phyloP scores from a whole-genome alignment of 2,797 vertebrate genomes.

The Hydrolagus colliei region DNA sequence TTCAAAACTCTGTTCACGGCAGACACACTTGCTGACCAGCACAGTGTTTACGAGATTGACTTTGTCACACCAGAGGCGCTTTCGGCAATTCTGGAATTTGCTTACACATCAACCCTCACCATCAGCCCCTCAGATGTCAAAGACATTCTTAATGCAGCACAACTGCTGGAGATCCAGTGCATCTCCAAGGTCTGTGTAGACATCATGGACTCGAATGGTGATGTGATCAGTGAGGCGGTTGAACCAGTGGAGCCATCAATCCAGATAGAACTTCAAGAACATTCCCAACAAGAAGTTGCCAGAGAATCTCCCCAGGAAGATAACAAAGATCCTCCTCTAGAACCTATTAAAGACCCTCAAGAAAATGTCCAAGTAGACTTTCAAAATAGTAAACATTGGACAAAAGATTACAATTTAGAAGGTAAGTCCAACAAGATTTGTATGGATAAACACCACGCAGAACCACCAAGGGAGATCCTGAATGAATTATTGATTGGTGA shows the following conservation, averaged over 20 bases:
- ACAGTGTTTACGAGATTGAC: conserved; percentile 89
- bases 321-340: background rate
- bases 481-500: conserved; percentile 49
- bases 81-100: conserved; percentile 93
- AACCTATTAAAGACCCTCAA: background rate
- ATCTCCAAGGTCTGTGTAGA: conserved; percentile 92
- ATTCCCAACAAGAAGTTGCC: background rate
- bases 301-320: background rate
- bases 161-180: conserved; percentile 92
- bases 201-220: conserved; percentile 82
- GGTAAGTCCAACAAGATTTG: conserved; percentile 68
- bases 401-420: conserved; percentile 14
- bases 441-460: conserved; percentile 55
- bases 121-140: conserved; percentile 87
- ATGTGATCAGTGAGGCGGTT: conserved; percentile 32
- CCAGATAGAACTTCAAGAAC: background rate
- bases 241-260: background rate
- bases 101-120: conserved; percentile 94
- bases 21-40: conserved; percentile 64
- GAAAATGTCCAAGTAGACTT: background rate
- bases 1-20: conserved; percentile 98
- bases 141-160: conserved; percentile 84
- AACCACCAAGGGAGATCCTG: conserved; percentile 57
- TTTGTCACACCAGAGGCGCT: conserved; percentile 90
- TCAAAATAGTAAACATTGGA: background rate